A percentile compares a stretch with the other conserved stretches of the same genome.
phyloP scores from a whole-genome alignment of 1,140 invertebrate species.

The Cryptotermes secundus region DNA sequence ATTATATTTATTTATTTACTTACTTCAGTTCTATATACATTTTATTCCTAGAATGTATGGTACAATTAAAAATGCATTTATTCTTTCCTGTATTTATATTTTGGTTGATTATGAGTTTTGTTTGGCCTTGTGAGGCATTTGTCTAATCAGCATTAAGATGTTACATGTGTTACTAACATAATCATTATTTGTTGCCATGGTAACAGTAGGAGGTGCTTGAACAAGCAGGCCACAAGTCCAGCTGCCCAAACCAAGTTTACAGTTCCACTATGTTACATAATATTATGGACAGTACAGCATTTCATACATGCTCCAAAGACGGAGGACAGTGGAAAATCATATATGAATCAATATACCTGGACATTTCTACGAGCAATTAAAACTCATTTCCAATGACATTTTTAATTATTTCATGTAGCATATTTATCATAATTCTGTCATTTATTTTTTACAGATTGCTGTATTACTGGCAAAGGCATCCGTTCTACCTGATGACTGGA shows the following conservation, averaged over 20 bases:
- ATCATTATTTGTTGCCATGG: neutral
- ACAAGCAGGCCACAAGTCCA: neutral
- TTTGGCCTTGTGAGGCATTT: neutral
- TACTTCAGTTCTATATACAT: neutral
- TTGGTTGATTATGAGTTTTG: constrained; percentile 7
- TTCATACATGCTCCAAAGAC: neutral
- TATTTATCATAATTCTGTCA: neutral
- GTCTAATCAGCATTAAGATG: neutral
- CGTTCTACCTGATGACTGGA: neutral
- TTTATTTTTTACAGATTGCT: neutral
- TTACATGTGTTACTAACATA: too few species aligned
- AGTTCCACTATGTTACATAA: too few species aligned
- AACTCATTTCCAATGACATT: neutral
- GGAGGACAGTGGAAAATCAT: neutral
- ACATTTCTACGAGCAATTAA: neutral
- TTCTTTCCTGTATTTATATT: neutral
- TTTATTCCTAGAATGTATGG: neutral
- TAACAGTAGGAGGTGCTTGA: neutral
- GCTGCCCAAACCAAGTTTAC: neutral
- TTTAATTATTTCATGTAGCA: neutral
- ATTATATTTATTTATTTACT: neutral
- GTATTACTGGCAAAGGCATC: neutral
- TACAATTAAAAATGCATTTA: neutral
- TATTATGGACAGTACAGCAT: too few species aligned
- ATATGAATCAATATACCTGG: neutral